phyloP scores from a whole-genome alignment of 2,797 vertebrate genomes.

The Dicrostonyx torquatus region DNA sequence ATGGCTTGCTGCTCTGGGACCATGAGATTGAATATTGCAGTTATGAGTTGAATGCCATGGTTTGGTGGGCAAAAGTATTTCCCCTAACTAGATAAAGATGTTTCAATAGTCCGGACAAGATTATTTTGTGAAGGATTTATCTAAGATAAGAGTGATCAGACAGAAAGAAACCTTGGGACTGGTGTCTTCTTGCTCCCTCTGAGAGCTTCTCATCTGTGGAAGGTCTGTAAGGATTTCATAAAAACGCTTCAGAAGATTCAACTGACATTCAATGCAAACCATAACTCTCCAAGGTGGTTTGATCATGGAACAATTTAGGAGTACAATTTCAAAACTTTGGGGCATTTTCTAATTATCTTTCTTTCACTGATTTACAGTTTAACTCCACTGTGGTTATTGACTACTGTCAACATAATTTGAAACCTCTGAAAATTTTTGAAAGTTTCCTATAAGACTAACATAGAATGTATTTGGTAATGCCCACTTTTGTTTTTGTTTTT shows the following conservation, averaged over 20 bases:
- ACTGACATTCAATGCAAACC: neutral
- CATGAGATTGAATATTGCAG: neutral
- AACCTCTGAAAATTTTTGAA: neutral
- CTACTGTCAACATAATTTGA: neutral
- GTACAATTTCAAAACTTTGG: neutral
- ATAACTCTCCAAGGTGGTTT: neutral
- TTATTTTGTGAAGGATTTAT: constrained; percentile 2
- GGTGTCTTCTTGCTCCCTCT: neutral
- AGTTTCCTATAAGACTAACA: neutral
- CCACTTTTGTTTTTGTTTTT: neutral
- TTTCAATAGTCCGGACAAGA: neutral
- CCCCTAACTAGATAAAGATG: neutral
- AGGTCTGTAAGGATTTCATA: constrained; percentile 7
- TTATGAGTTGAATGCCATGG: neutral
- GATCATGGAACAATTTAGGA: constrained; percentile 18
- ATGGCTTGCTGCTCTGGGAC: neutral
- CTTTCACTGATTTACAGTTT: constrained; percentile 14
- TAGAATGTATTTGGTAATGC: neutral
- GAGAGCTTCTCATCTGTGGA: neutral
- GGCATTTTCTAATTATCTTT: constrained; percentile 25
- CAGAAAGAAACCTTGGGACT: neutral
- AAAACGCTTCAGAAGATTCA: constrained; percentile 18
- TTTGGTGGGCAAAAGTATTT: neutral
- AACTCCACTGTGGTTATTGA: neutral
- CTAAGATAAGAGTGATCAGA: neutral